These are phyloP conservation scores for Anadara kagoshimensis DNA, from an alignment of 1,140 invertebrate species.

Conservation along the genomic window DNA sequence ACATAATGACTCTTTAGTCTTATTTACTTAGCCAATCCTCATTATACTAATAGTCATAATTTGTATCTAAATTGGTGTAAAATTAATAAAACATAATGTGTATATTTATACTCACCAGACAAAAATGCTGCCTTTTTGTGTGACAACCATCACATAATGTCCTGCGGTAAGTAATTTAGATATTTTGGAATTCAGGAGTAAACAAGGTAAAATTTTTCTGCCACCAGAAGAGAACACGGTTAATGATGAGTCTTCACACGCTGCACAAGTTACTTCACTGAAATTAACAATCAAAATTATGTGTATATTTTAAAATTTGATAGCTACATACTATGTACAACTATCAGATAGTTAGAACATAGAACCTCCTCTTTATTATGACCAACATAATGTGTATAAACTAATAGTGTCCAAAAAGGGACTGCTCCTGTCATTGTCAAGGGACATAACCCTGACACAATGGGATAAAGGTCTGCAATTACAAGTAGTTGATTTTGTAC, in stretches of 20 bases:
- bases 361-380: background rate
- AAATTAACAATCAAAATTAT: background rate
- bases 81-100: too few relatives aligned
- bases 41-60: background rate
- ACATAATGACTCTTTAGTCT: too few relatives aligned
- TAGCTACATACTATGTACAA: background rate
- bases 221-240: conserved; percentile 79
- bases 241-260: conserved; percentile 80
- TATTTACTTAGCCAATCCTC: background rate
- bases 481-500: too few relatives aligned
- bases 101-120: conserved; percentile 54
- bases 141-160: conserved; percentile 66
- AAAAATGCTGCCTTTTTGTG: conserved; percentile 59
- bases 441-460: too few relatives aligned
- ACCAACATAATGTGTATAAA: too few relatives aligned
- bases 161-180: conserved; percentile 53
- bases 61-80: background rate
- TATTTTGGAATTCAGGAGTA: conserved; percentile 77
- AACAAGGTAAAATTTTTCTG: conserved; percentile 77
- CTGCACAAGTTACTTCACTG: conserved; percentile 76
- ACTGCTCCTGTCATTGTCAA: too few relatives aligned
- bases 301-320: background rate
- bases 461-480: too few relatives aligned
- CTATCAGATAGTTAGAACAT: too few relatives aligned
- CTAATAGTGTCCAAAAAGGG: too few relatives aligned